Percentiles rank a stretch among this genome's conserved stretches.
Evolutionary conservation across 1,140 invertebrate genomes (phyloP).

Genomic region (Ostrea edulis): DNA sequence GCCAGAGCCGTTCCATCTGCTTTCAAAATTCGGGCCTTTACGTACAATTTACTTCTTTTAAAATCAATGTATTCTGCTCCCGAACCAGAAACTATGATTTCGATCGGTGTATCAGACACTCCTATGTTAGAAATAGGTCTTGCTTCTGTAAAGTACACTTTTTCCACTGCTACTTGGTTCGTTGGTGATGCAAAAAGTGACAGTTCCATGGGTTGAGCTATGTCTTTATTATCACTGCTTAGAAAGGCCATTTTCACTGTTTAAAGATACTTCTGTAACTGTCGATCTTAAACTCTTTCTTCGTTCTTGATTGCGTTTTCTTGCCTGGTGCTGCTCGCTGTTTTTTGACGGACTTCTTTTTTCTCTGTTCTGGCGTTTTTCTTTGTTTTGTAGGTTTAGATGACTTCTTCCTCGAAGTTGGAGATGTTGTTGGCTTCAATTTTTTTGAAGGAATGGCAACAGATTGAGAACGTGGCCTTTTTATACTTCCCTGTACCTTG

Average conservation of each 20-base stretch:
- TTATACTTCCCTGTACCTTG: constrained; percentile 25
- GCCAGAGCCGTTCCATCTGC: constrained; percentile 48
- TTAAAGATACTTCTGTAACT: constrained; percentile 32
- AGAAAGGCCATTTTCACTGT: constrained; percentile 43
- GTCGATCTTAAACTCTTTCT: constrained; percentile 39
- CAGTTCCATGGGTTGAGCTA: constrained; percentile 42
- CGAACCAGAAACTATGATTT: constrained; percentile 52
- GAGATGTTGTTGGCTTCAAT: constrained; percentile 1
- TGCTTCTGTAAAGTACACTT: constrained; percentile 41
- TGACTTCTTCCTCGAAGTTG: background rate
- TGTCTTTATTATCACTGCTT: constrained; percentile 49
- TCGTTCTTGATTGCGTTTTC: background rate
- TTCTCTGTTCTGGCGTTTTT: background rate
- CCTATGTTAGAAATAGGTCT: constrained; percentile 40
- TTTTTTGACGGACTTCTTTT: background rate
- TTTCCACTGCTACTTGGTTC: constrained; percentile 53
- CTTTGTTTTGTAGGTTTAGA: background rate
- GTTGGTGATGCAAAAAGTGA: constrained; percentile 48
- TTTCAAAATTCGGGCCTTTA: constrained; percentile 51
- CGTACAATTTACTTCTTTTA: constrained; percentile 37
- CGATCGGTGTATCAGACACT: constrained; percentile 44
- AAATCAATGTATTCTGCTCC: constrained; percentile 58
- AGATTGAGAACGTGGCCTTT: background rate
- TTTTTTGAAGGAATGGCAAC: constrained; percentile 6
- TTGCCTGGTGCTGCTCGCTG: background rate